Conservation (phyloP, 1,140 invertebrate species). For the Drosophila pseudoobscura region DNA sequence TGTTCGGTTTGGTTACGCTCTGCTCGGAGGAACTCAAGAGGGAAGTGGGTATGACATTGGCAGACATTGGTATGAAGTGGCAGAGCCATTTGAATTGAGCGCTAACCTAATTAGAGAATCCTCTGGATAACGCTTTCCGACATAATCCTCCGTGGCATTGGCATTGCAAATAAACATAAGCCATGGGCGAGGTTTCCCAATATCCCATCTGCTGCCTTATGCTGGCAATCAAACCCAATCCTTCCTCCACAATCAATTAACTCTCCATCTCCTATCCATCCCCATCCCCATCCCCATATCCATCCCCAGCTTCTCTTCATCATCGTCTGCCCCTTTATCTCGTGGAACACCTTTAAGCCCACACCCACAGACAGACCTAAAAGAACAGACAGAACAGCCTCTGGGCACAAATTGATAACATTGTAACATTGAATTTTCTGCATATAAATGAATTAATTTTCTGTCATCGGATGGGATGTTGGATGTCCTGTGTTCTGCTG, state of each 20-base stretch:
- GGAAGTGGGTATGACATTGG: constrained; percentile 7
- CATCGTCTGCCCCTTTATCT: no score
- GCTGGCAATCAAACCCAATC: constrained; percentile 47
- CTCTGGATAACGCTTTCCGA: background rate
- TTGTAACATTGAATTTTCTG: constrained; percentile 80
- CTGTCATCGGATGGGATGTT: constrained; percentile 35
- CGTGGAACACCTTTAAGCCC: constrained; percentile 33
- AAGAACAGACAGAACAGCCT: constrained; percentile 6
- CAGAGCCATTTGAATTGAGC: constrained; percentile 10
- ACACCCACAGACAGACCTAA: background rate
- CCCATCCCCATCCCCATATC: constrained; percentile 14
- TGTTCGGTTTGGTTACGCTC: constrained; percentile 8
- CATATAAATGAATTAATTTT: constrained; percentile 83
- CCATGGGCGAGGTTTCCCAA: constrained; percentile 17
- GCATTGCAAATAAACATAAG: constrained; percentile 14
- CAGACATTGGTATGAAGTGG: constrained; percentile 12
- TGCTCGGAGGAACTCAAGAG: constrained; percentile 16
- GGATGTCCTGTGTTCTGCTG: constrained; percentile 2
- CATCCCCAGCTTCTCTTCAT: no score
- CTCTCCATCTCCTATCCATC: background rate
- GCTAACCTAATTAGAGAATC: constrained; percentile 10
- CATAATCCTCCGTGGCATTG: constrained; percentile 15
- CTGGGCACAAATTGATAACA: constrained; percentile 75
- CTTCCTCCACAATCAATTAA: constrained; percentile 59
- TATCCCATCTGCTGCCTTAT: constrained; percentile 25